phyloP scores from a whole-genome alignment of 2,888 invertebrate genomes.

The Rapana venosa region DNA sequence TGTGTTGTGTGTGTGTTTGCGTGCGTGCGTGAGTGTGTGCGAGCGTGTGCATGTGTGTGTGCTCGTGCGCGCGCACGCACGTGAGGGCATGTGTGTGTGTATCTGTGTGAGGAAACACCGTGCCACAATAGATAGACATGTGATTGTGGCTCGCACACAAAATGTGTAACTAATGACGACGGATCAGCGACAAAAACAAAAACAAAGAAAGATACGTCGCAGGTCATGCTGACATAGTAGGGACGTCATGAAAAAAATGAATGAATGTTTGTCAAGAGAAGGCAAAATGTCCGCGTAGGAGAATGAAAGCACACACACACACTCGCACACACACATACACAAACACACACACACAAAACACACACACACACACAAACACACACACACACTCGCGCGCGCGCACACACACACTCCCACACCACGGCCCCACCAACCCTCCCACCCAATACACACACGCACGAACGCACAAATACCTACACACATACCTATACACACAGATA shows the following conservation, averaged over 20 bases:
- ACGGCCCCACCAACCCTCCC: not conserved
- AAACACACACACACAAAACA: not conserved
- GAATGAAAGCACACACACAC: not conserved
- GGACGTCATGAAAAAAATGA: too few species aligned
- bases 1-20: not conserved
- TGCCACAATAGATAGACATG: not conserved
- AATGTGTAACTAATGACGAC: too few species aligned
- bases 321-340: not conserved
- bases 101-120: not conserved
- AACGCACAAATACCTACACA: conserved; percentile 14
- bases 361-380: not conserved
- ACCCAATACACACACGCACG: conserved; percentile 17
- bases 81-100: not conserved
- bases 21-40: not conserved
- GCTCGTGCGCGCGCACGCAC: not conserved
- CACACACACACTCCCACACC: conserved; percentile 1
- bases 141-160: too few species aligned
- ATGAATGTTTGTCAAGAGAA: too few species aligned
- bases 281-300: too few species aligned
- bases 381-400: not conserved
- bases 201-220: too few species aligned
- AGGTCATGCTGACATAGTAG: too few species aligned
- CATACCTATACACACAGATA: not conserved
- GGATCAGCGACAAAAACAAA: too few species aligned
- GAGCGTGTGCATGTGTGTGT: not conserved